Percentiles rank a stretch among this genome's conserved stretches.
These are phyloP conservation scores for Falco punctatus DNA, from an alignment of 2,113 vertebrate genomes.

Conservation along the genomic window DNA sequence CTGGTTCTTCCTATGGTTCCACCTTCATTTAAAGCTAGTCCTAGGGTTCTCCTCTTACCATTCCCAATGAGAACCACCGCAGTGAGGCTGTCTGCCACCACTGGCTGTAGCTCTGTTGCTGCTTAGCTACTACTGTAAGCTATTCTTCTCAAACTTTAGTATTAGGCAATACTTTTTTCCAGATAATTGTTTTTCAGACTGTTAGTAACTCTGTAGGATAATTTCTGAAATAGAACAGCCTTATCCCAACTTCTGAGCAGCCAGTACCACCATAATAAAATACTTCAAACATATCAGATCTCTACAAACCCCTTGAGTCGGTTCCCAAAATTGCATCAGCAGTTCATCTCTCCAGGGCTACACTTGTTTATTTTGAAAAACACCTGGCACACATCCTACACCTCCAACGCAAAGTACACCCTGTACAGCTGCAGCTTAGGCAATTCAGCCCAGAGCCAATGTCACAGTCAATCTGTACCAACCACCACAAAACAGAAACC, in stretches of 20 bases:
- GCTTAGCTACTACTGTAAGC: background rate
- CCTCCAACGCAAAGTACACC: background rate
- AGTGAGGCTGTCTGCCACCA: fast-evolving
- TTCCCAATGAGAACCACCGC: background rate
- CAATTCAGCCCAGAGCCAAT: background rate
- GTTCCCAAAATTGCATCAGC: background rate
- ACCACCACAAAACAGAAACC: background rate
- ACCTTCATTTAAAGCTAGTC: background rate
- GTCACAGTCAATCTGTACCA: background rate
- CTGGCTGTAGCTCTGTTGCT: background rate
- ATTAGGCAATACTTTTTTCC: background rate
- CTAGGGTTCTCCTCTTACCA: background rate
- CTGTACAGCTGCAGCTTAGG: background rate
- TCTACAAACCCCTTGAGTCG: background rate
- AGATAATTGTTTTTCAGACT: background rate
- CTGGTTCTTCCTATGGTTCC: background rate
- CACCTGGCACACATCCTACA: background rate
- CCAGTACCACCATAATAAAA: background rate
- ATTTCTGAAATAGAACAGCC: background rate
- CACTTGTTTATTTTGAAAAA: background rate
- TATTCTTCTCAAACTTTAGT: background rate
- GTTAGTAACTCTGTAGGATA: background rate
- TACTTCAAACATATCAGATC: background rate
- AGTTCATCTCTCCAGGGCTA: background rate
- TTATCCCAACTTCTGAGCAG: background rate